A percentile compares a stretch with the other conserved stretches of the same genome.
Evolutionary conservation across 2,113 vertebrate species (phyloP).

Genomic region (Pachycephala philippinensis): DNA sequence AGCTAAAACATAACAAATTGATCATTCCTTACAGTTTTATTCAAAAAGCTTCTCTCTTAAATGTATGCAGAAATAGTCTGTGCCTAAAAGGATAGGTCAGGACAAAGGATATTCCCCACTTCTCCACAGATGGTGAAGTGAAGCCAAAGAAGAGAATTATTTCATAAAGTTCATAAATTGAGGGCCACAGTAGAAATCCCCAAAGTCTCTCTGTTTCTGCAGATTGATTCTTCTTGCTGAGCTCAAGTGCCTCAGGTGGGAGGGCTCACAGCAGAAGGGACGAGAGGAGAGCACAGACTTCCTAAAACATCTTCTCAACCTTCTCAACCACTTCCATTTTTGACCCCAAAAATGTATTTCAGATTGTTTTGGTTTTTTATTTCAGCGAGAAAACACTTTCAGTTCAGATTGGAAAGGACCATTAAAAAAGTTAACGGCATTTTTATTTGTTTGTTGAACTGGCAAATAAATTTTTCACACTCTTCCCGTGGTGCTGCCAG

Average conservation of each 20-base stretch:
- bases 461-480: not conserved
- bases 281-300: not conserved
- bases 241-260: not conserved
- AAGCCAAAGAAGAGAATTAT: not conserved
- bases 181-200: not conserved
- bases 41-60: not conserved
- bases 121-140: not conserved
- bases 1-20: not conserved
- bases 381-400: not conserved
- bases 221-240: not conserved
- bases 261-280: not conserved
- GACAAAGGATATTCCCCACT: not conserved
- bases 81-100: not conserved
- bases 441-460: not conserved
- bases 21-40: not conserved
- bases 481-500: not conserved
- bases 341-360: not conserved
- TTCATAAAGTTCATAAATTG: not conserved
- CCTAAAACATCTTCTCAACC: not conserved
- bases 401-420: not conserved
- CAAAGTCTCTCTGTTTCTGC: not conserved
- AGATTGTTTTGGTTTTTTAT: not conserved
- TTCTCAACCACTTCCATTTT: not conserved
- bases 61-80: not conserved
- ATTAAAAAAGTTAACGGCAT: not conserved